phyloP scores from a whole-genome alignment of 2,113 vertebrate species.

The Gymnobelideus leadbeateri region DNA sequence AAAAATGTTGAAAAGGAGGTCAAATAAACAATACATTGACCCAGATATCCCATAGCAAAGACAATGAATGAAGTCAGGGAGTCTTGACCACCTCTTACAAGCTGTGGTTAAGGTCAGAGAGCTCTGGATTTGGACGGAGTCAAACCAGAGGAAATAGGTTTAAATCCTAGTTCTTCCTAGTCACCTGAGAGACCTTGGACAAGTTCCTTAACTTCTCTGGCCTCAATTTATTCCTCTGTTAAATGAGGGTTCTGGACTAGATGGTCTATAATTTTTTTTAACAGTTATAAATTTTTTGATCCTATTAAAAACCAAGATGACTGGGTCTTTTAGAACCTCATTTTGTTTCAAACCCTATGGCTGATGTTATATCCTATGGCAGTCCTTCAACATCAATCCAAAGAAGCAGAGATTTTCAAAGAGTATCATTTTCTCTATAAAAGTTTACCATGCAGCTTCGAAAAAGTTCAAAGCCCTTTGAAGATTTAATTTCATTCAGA shows the following conservation, averaged over 20 bases:
- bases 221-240: not conserved
- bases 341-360: slow-evolving; percentile 17
- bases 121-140: not conserved
- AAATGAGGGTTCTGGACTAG: not conserved
- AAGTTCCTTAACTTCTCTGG: not conserved
- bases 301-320: slow-evolving; percentile 19
- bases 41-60: slow-evolving; percentile 36
- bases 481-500: slow-evolving; percentile 56
- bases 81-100: not conserved
- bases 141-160: not conserved
- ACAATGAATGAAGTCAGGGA: not conserved
- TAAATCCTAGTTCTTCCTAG: not conserved
- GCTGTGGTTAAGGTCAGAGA: not conserved
- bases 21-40: slow-evolving; percentile 53
- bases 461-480: slow-evolving; percentile 64
- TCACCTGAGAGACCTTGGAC: not conserved
- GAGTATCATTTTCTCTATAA: slow-evolving; percentile 43
- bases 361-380: not conserved
- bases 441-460: slow-evolving; percentile 40
- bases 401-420: slow-evolving; percentile 12
- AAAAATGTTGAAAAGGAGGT: slow-evolving; percentile 44
- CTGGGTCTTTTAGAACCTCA: not conserved
- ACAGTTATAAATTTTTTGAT: not conserved
- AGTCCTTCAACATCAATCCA: not conserved
- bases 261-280: not conserved